Base-by-base conservation (phyloP, 2,113 vertebrate genomes). In the Oncorhynchus tshawytscha region DNA sequence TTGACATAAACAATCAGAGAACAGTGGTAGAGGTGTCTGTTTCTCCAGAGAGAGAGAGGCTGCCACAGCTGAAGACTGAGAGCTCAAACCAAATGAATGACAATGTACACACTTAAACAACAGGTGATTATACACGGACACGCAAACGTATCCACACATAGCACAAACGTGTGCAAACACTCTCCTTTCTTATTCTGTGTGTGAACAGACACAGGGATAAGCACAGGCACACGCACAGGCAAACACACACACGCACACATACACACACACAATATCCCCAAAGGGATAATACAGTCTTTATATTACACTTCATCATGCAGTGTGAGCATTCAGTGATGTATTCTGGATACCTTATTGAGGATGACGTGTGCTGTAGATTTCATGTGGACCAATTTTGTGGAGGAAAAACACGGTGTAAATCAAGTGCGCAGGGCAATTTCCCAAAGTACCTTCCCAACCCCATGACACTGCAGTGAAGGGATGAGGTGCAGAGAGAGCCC, bases 401-500 rank as follows among this genome's bases (percentile, higher is more conserved):
- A 67, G 78, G 39, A 66, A 66, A 73, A 80, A 78, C 78, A 76
- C 3, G 22, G 75, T 72, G 80, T 80, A 83, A 86, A 82, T 73
- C 24, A 66, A 83, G 81, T 67, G 75, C 67, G 74, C 20, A 8
- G 77, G 76, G 72, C 78, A 74, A 88, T 84, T 83, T 89, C 15
- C 72, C 78, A 76, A 72, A 83, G 82, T 68, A 81, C 65, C 75
- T 76, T 49, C 71, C n/a, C 54, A 45, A 83, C 73, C 12, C 78
- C 79, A 84, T 88, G 85, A 88, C 85, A 82, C 73, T 77, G 85
- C 88, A 86, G 84, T 68, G 11, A 84, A 84, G 75, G 84, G 82
- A 87, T 86, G 84, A 87, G 84, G 85, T 85, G 79, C 80, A 74
- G 82, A 79, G 77, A 13, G 16, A 77, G 86, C 79, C 77, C 69